phyloP scores from a whole-genome alignment of 2,797 vertebrate genomes.

The Varecia variegata region DNA sequence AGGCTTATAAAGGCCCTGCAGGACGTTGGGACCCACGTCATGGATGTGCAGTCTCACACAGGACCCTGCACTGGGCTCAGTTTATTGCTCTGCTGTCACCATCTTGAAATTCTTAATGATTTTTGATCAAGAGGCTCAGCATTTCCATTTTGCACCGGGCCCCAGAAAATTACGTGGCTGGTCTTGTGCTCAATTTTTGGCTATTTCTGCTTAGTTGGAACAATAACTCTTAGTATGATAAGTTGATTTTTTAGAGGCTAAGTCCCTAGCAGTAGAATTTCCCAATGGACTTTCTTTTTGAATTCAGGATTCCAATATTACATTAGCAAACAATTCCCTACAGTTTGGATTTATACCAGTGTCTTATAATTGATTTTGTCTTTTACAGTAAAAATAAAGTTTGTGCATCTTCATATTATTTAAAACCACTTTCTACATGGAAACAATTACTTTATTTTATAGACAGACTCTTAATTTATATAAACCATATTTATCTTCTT shows the following conservation, averaged over 20 bases:
- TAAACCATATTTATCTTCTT: background rate
- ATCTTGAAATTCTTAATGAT: background rate
- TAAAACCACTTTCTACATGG: background rate
- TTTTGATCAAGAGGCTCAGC: background rate
- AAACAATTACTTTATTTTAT: background rate
- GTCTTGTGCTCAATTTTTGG: background rate
- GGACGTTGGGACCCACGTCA: background rate
- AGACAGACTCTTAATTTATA: background rate
- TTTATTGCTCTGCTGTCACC: background rate
- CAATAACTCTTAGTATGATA: background rate
- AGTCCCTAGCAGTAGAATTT: background rate
- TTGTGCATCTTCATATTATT: background rate
- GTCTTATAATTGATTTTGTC: constrained; percentile 20
- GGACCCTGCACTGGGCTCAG: background rate
- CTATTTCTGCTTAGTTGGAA: background rate
- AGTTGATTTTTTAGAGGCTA: constrained; percentile 8
- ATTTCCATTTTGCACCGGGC: background rate
- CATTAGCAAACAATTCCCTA: background rate
- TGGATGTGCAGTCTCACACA: rapidly evolving
- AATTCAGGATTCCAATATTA: constrained; percentile 19
- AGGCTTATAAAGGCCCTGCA: background rate
- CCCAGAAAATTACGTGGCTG: background rate
- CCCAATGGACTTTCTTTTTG: background rate
- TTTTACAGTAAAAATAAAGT: constrained; percentile 9
- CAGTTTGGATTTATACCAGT: background rate